phyloP scores from a whole-genome alignment of 2,797 vertebrate species.

The Microchirus variegatus region DNA sequence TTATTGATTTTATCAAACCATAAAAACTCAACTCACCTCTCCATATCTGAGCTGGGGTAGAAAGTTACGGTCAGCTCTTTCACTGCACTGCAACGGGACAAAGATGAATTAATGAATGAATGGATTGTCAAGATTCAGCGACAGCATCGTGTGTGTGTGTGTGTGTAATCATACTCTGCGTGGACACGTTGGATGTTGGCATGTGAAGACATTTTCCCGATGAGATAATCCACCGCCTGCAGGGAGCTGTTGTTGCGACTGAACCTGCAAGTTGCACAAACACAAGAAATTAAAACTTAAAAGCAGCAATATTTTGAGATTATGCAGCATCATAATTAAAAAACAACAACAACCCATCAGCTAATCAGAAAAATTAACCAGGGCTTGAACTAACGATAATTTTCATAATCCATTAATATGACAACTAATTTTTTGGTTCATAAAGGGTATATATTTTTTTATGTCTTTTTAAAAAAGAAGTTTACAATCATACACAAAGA shows the following conservation, averaged over 20 bases:
- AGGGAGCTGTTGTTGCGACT: constrained; percentile 79
- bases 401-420: too few relatives aligned
- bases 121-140: too few relatives aligned
- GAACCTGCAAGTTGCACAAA: constrained; percentile 74
- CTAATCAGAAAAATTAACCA: too few relatives aligned
- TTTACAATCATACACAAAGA: too few relatives aligned
- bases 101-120: background rate
- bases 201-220: constrained; percentile 69
- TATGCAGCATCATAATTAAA: too few relatives aligned
- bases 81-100: constrained; percentile 56
- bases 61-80: constrained; percentile 69
- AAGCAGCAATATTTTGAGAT: background rate
- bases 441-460: too few relatives aligned
- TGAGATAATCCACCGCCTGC: constrained; percentile 72
- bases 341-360: too few relatives aligned
- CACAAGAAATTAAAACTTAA: background rate
- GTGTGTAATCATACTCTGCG: constrained; percentile 77
- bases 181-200: constrained; percentile 70
- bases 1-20: constrained; percentile 8
- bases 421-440: too few relatives aligned
- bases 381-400: too few relatives aligned
- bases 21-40: constrained; percentile 53
- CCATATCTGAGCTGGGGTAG: constrained; percentile 37
- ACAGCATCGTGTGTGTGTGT: background rate
- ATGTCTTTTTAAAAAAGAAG: too few relatives aligned